Base-by-base conservation (phyloP, 1,140 invertebrate species). In the Drosophila orosa region DNA sequence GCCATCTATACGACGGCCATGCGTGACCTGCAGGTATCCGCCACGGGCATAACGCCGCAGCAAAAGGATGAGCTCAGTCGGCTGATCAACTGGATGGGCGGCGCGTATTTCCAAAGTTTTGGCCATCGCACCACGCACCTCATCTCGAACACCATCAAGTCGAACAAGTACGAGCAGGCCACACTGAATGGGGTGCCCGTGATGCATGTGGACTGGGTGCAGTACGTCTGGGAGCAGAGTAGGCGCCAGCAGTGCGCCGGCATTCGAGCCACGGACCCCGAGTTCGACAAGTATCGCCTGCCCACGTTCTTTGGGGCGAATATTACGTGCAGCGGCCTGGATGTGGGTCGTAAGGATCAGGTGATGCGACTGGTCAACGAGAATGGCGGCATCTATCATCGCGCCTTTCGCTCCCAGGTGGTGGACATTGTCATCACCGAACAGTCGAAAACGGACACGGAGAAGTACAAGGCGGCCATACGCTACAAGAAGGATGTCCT, bases 1-100 rank as follows among this genome's bases (percentile, higher is more conserved):
- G 96, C 97, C n/a, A 93, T 97, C 12, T 97, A 95, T 81, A 96
- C 95, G 25, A 94, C 96, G 37, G 95, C 96, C 1, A 97, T 98
- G 97, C 94, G 95, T 77, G 94, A 94, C 54, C 87, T 97, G 4
- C 93, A 95, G 8, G 92, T 98, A 29, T 95, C 95, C 9, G 94
- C 95, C 52, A 96, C 96, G 48, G 95, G 95, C 45, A 93, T 98
- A 29, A 91, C 93, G 37, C 93, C 93, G 79, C 80, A 93, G 42
- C 91, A 92, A 50, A 97, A 96, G 92, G 95, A 91, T 4, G 92
- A 94, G 31, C 92, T 98, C 5, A 94, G 95, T 82, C 92, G 93
- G 24, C 95, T 95, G 80, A 94, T 98, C 0, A 93, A 95, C 78
- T 95, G 95, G 90, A 98, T 98, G 97, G 96, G 96, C 59, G 98